These are phyloP conservation scores for Orchestes rusci DNA, from an alignment of 2,888 invertebrate genomes.

Conservation along the genomic window DNA sequence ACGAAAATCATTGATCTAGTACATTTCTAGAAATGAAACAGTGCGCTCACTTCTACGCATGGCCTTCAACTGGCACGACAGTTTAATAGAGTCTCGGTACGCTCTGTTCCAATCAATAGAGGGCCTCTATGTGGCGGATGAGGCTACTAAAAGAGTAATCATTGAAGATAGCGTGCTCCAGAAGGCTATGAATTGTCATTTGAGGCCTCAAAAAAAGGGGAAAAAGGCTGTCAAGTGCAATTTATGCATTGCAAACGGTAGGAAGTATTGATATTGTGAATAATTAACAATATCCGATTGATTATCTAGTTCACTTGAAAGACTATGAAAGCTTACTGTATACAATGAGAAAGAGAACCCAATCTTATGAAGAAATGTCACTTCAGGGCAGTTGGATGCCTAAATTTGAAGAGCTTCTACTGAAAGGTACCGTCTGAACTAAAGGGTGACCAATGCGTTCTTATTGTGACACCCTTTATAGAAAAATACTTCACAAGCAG, in stretches of 20 bases:
- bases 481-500: no score
- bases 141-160: conserved; percentile 23
- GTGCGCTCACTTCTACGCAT: conserved; percentile 5
- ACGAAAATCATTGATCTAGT: background rate
- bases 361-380: conserved; percentile 44
- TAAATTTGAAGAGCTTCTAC: conserved; percentile 50
- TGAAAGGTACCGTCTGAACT: conserved; percentile 51
- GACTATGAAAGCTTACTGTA: conserved; percentile 53
- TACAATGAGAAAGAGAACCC: conserved; percentile 44
- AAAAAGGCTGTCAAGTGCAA: conserved; percentile 35
- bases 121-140: conserved; percentile 23
- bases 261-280: no score
- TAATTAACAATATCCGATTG: no score
- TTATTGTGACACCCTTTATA: no score
- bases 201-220: conserved; percentile 40
- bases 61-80: conserved; percentile 13
- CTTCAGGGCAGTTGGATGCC: conserved; percentile 58
- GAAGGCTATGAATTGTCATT: conserved; percentile 52
- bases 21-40: conserved; percentile 2
- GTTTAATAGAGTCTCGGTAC: conserved; percentile 9
- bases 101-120: conserved; percentile 9
- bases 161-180: conserved; percentile 41
- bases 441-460: no score
- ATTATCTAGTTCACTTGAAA: conserved; percentile 39
- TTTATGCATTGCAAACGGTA: conserved; percentile 44